These are phyloP conservation scores for Diuraphis noxia DNA, from an alignment of 1,140 invertebrate species.

Conservation along the genomic window DNA sequence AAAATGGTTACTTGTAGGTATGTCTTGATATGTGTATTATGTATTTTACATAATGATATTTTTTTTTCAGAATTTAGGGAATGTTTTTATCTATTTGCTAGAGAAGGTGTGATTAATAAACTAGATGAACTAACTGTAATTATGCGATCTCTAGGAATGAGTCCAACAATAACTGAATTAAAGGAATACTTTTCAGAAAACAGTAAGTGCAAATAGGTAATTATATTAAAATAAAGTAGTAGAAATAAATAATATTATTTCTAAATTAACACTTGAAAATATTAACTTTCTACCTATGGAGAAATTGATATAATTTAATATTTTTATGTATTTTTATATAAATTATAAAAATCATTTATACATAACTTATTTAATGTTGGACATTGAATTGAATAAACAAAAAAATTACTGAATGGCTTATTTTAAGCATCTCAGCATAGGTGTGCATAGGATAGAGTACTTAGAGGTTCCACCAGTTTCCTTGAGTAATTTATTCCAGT, in stretches of 20 bases:
- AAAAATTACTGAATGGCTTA: too few species aligned
- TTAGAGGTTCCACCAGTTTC: too few species aligned
- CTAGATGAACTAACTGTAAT: constrained; percentile 90
- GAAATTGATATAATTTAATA: background rate
- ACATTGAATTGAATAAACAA: background rate
- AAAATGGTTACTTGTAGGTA: background rate
- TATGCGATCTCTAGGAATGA: constrained; percentile 90
- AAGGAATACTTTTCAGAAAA: constrained; percentile 83
- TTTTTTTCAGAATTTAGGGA: constrained; percentile 80
- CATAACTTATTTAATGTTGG: background rate
- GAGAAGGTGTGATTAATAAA: constrained; percentile 81
- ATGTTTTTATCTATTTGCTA: constrained; percentile 90
- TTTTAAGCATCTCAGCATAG: too few species aligned
- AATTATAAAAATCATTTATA: background rate
- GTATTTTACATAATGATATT: background rate
- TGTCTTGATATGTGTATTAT: constrained; percentile 1
- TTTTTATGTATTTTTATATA: background rate
- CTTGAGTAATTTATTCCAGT: too few species aligned
- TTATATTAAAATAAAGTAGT: background rate
- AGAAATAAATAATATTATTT: too few species aligned
- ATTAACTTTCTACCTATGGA: background rate
- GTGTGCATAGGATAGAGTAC: too few species aligned
- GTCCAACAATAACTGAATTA: constrained; percentile 88
- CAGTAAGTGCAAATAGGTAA: constrained; percentile 61
- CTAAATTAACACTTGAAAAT: background rate